A percentile compares a stretch with the other conserved stretches of the same genome.
These are phyloP conservation scores for Synergus japonicus DNA, from an alignment of 2,888 invertebrate genomes.

Conservation along the genomic window DNA sequence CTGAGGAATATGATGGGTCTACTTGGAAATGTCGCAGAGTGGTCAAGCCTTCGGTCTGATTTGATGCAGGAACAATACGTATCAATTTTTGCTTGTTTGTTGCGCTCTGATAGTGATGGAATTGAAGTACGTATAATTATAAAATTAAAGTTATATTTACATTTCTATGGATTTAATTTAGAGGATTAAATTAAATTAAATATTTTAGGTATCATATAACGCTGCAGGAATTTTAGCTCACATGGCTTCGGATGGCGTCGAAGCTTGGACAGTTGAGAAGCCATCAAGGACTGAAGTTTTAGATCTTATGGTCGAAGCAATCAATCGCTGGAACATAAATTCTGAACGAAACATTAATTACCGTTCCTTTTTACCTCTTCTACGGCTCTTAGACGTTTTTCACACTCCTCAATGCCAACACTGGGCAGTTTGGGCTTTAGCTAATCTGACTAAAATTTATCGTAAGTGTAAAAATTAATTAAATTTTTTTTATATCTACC, in stretches of 20 bases:
- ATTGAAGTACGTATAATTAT: slow-evolving; percentile 86
- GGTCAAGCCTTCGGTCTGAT: slow-evolving; percentile 87
- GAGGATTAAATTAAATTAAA: neutral
- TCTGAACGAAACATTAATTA: slow-evolving; percentile 97
- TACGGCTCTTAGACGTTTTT: slow-evolving; percentile 88
- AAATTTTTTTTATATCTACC: neutral
- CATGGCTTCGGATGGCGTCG: slow-evolving; percentile 94
- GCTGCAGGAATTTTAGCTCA: slow-evolving; percentile 97
- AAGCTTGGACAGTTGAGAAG: slow-evolving; percentile 87
- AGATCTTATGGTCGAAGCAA: slow-evolving; percentile 87
- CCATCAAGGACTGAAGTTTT: slow-evolving; percentile 87
- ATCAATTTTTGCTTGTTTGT: slow-evolving; percentile 89
- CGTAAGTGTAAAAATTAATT: slow-evolving; percentile 81
- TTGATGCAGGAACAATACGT: slow-evolving; percentile 93
- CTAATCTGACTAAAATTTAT: slow-evolving; percentile 95
- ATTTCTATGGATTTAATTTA: slow-evolving; percentile 6
- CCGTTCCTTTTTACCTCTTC: slow-evolving; percentile 95
- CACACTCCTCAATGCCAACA: slow-evolving; percentile 95
- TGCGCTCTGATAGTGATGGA: slow-evolving; percentile 92
- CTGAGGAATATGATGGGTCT: slow-evolving; percentile 99
- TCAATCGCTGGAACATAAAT: slow-evolving; percentile 91
- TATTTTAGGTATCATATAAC: slow-evolving; percentile 90
- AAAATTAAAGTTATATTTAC: slow-evolving; percentile 32
- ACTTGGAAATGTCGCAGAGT: slow-evolving; percentile 97
- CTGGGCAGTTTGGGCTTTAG: slow-evolving; percentile 98